Percentiles rank a stretch among this genome's conserved stretches.
Conservation (phyloP, 2,797 vertebrate species). For the Pipistrellus nathusii region DNA sequence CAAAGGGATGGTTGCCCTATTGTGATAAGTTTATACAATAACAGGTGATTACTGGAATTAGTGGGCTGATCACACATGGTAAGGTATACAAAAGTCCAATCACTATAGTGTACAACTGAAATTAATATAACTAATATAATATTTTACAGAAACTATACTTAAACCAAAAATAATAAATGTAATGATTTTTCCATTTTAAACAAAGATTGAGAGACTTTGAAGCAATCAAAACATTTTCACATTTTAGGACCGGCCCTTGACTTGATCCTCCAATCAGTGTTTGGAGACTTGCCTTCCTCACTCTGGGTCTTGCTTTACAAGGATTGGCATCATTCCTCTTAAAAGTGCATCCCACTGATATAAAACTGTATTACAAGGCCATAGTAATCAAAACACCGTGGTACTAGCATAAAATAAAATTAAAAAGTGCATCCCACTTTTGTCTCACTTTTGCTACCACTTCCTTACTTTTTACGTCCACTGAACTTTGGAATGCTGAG, state of each 20-base stretch:
- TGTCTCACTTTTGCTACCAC: neutral
- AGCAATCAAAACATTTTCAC: neutral
- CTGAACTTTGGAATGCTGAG: neutral
- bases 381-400: neutral
- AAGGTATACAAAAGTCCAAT: neutral
- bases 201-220: neutral
- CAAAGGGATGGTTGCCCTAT: neutral
- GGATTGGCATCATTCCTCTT: neutral
- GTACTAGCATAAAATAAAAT: neutral
- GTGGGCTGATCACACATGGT: neutral
- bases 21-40: neutral
- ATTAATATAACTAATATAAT: neutral
- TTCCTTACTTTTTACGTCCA: neutral
- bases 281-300: neutral
- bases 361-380: neutral
- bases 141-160: neutral
- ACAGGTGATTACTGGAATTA: neutral
- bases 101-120: neutral
- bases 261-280: rapidly evolving
- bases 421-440: neutral
- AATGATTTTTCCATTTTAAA: neutral
- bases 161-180: neutral
- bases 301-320: neutral
- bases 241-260: neutral
- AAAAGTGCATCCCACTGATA: neutral